Conservation (phyloP, 1,140 invertebrate genomes). For the Hyles vespertilio region DNA sequence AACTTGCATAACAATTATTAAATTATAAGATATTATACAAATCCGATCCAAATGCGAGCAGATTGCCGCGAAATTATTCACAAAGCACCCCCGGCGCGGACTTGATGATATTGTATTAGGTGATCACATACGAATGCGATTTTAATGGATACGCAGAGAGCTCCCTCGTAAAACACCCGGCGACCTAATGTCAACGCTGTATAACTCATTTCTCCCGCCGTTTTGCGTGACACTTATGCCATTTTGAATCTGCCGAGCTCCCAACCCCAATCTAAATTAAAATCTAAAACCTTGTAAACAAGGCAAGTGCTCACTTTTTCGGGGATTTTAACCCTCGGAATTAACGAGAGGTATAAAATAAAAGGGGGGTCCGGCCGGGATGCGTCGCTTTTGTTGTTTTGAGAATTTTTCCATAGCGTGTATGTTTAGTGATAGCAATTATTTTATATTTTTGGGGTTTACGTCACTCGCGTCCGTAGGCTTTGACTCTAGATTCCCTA, state of each 20-base stretch:
- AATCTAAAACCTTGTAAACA: conserved; percentile 78
- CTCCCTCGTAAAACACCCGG: conserved; percentile 32
- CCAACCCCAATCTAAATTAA: conserved; percentile 77
- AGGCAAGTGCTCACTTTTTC: conserved; percentile 78
- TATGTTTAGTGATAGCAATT: background rate
- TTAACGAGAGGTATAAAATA: conserved; percentile 69
- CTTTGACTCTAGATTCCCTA: no score
- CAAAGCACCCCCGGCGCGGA: conserved; percentile 59
- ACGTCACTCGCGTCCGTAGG: no score
- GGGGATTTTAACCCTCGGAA: conserved; percentile 75
- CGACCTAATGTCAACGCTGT: conserved; percentile 31
- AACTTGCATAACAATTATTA: background rate
- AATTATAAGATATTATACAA: conserved; percentile 50
- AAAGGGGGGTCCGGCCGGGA: conserved; percentile 40
- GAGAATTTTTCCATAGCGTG: background rate
- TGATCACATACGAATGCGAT: conserved; percentile 76
- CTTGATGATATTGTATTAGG: conserved; percentile 77
- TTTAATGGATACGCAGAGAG: conserved; percentile 68
- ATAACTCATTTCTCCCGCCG: conserved; percentile 40
- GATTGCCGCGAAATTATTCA: conserved; percentile 74
- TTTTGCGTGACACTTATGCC: conserved; percentile 42
- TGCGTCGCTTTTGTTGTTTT: background rate
- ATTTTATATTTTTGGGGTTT: no score
- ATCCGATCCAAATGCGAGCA: conserved; percentile 62
- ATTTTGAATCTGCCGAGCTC: conserved; percentile 30